A percentile compares a stretch with the other conserved stretches of the same genome.
Evolutionary conservation across 2,888 invertebrate species (phyloP).

Genomic region (Hirtodrosophila trivittata): DNA sequence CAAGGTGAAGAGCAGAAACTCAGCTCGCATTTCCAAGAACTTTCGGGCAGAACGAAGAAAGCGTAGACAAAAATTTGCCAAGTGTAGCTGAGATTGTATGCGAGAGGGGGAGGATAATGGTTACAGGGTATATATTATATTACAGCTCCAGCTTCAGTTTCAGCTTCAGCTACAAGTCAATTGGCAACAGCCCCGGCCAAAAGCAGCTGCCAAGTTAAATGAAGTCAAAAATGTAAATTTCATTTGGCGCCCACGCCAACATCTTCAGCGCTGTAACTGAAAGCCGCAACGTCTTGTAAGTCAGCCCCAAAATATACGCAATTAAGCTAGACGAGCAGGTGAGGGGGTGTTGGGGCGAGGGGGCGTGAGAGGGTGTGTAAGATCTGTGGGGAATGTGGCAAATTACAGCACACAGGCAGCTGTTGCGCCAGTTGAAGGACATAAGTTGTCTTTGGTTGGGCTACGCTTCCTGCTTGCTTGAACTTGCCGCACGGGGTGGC

Average conservation of each 20-base stretch:
- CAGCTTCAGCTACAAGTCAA: slow-evolving; percentile 60
- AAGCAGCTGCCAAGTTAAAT: slow-evolving; percentile 70
- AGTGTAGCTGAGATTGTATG: too few species aligned
- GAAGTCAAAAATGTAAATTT: slow-evolving; percentile 78
- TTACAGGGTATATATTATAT: neutral
- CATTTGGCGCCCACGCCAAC: slow-evolving; percentile 52
- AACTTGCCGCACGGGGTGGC: slow-evolving; percentile 29
- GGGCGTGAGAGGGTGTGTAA: slow-evolving; percentile 6
- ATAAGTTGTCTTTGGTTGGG: slow-evolving; percentile 20
- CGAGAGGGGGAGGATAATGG: too few species aligned
- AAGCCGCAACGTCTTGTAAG: slow-evolving; percentile 58
- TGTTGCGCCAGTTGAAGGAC: slow-evolving; percentile 59
- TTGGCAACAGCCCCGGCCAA: slow-evolving; percentile 40
- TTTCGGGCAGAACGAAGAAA: too few species aligned
- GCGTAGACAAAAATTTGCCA: too few species aligned
- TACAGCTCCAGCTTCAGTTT: neutral
- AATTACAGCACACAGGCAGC: slow-evolving; percentile 57
- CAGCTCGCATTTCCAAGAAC: too few species aligned
- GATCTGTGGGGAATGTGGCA: slow-evolving; percentile 19
- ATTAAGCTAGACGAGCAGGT: slow-evolving; percentile 45
- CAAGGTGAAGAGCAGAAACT: too few species aligned
- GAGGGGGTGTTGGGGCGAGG: neutral
- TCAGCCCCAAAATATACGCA: slow-evolving; percentile 53
- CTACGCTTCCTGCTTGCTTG: slow-evolving; percentile 25
- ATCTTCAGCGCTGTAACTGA: slow-evolving; percentile 29